These are phyloP conservation scores for Perithous albicinctus DNA, from an alignment of 2,888 invertebrate species.

Conservation along the genomic window DNA sequence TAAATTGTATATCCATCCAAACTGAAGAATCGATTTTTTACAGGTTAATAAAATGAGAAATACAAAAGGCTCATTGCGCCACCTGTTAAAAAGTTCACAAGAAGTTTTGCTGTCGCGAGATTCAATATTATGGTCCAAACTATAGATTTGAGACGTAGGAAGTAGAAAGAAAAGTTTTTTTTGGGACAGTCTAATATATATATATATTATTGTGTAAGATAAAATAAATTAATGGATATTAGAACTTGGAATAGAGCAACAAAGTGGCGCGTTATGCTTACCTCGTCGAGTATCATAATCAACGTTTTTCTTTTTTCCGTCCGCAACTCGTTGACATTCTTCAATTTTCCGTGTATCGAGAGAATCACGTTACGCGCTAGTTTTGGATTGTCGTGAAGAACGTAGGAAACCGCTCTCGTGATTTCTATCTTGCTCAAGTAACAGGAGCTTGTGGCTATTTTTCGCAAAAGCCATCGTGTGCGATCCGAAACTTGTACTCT, in stretches of 20 bases:
- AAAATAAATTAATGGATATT: not conserved
- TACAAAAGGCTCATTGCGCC: no score
- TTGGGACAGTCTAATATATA: no score
- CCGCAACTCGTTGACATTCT: conserved; percentile 78
- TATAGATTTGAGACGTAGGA: no score
- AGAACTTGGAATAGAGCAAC: not conserved
- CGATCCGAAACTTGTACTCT: conserved; percentile 76
- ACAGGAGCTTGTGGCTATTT: conserved; percentile 83
- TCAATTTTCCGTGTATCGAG: conserved; percentile 77
- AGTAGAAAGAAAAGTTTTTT: no score
- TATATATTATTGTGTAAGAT: not conserved
- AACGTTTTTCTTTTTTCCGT: conserved; percentile 87
- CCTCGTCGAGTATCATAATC: conserved; percentile 90
- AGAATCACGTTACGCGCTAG: conserved; percentile 78
- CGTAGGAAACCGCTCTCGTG: conserved; percentile 81
- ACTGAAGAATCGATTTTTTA: no score
- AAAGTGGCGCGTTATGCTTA: conserved; percentile 78
- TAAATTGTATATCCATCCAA: no score
- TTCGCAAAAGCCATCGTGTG: conserved; percentile 83
- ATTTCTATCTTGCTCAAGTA: conserved; percentile 83
- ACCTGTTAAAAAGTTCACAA: no score
- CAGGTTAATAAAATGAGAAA: no score
- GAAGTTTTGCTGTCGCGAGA: no score
- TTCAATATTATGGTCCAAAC: no score
- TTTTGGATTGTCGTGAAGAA: conserved; percentile 80